A percentile compares a stretch with the other conserved stretches of the same genome.
phyloP scores from a whole-genome alignment of 2,113 vertebrate genomes.

The Tetraodon nigroviridis region DNA sequence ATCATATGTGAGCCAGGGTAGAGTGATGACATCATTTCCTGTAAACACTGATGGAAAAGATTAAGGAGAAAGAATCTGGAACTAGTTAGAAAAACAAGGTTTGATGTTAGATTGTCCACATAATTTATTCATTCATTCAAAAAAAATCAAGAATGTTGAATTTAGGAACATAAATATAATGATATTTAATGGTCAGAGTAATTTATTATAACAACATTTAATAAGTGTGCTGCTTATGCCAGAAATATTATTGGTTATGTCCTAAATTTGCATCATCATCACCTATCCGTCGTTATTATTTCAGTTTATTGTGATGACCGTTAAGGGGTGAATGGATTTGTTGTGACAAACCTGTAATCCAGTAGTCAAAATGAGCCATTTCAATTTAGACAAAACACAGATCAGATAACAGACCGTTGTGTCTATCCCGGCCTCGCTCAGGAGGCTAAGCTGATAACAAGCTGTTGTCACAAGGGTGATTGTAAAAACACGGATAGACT shows the following conservation, averaged over 20 bases:
- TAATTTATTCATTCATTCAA: too few relatives aligned
- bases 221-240: too few relatives aligned
- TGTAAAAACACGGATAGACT: slow-evolving; percentile 1
- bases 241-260: too few relatives aligned
- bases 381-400: slow-evolving; percentile 34
- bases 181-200: too few relatives aligned
- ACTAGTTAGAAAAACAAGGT: neutral
- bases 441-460: slow-evolving; percentile 16
- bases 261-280: too few relatives aligned
- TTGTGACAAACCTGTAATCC: neutral
- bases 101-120: neutral
- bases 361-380: neutral
- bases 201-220: too few relatives aligned
- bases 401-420: slow-evolving; percentile 3
- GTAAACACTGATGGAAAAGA: neutral
- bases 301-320: too few relatives aligned
- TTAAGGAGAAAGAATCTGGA: neutral
- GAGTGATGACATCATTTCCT: slow-evolving; percentile 12
- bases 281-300: too few relatives aligned
- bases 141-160: too few relatives aligned
- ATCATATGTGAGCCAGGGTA: slow-evolving; percentile 13
- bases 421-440: slow-evolving; percentile 26
- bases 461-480: slow-evolving; percentile 30
- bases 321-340: too few relatives aligned
- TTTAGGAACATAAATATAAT: too few relatives aligned